Evolutionary conservation across 2,888 invertebrate species (phyloP), one percentile per base, ranked within the genome.

Genomic region (Pocota personata): DNA sequence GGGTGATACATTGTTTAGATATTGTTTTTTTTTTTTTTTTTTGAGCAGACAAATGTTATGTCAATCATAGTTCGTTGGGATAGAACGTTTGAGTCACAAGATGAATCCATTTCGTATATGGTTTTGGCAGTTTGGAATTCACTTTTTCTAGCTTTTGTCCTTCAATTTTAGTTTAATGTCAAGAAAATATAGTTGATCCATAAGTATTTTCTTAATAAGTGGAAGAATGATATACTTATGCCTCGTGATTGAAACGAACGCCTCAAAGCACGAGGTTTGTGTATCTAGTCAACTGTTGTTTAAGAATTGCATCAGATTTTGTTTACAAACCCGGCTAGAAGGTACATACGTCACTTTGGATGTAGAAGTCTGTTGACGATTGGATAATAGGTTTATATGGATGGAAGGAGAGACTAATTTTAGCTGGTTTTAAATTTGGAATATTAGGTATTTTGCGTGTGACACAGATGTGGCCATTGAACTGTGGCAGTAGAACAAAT

Each of bases 161-260:
- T 50, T n/a, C 48, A 66, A n/a, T n/a, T 30, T 12, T 27, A 10
- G 21, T 66, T 48, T 12, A 48, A 48, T 35, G 58, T 55, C 52
- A 40, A n/a, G 67, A 3, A 55, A 69, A 40, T 16, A 2, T 43
- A 16, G 16, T 16, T 43, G n/a, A n/a, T n/a, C n/a, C 14, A 0
- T 35, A 32, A 57, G 3, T 14, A 37, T 35, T n/a, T n/a, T n/a
- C n/a, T 52, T 30, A 40, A 24, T 40, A 40, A 57, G 57, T 58
- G 21, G 8, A 27, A 8, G 32, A 37, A 30, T 32, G 14, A 43
- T 40, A 27, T n/a, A n/a, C n/a, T n/a, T n/a, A n/a, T 16, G 14
- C 52, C 67, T 37, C 52, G 52, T 64, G 52, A 50, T 52, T 52
- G 40, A 32, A 30, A 43, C 52, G 52, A 55, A 43, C 40, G 19